Conservation (phyloP, 2,797 vertebrate genomes). For the Sebastes minor region DNA sequence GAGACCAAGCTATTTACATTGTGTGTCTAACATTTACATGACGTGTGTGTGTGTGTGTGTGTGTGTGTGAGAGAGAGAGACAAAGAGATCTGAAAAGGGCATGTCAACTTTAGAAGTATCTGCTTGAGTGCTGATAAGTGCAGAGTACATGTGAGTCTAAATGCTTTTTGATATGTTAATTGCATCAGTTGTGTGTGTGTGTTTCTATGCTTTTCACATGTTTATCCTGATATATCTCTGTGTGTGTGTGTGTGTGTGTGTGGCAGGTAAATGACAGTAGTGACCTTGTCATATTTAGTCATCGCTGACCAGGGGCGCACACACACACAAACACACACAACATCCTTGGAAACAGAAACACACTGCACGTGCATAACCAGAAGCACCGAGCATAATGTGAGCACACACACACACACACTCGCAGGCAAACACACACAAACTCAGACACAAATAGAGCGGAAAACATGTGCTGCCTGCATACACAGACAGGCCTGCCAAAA, state of each 20-base stretch:
- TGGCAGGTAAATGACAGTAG: constrained; percentile 20
- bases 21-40: constrained; percentile 23
- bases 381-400: background rate
- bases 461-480: constrained; percentile 53
- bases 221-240: background rate
- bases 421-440: constrained; percentile 9
- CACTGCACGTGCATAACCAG: background rate
- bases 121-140: constrained; percentile 2
- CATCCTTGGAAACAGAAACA: background rate
- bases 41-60: background rate
- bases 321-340: background rate
- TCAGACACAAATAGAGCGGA: constrained; percentile 50
- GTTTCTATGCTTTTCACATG: background rate
- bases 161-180: background rate
- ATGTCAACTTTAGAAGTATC: constrained; percentile 3
- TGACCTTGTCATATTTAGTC: constrained; percentile 39
- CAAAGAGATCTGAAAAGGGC: background rate
- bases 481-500: constrained; percentile 45
- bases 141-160: background rate
- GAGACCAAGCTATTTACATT: background rate
- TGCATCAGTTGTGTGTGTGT: background rate
- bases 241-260: background rate
- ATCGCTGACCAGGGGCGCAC: background rate
- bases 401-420: background rate
- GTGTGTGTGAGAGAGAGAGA: background rate